Percentiles rank a stretch among this genome's conserved stretches.
These are phyloP conservation scores for Phymastichus coffea DNA, from an alignment of 1,140 invertebrate species.

Conservation along the genomic window DNA sequence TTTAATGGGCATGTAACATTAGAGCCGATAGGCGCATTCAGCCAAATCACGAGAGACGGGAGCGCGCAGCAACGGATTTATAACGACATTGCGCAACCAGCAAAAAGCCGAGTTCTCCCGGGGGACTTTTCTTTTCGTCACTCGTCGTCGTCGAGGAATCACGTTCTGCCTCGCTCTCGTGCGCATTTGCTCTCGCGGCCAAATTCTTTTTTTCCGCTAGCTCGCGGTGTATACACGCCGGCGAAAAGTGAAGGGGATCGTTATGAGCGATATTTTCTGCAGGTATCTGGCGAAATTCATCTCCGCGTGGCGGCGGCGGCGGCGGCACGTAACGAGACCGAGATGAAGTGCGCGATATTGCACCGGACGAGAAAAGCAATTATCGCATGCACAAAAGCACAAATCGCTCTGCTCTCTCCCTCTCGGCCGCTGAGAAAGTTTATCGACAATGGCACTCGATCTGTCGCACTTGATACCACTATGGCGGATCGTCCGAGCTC, in stretches of 20 bases:
- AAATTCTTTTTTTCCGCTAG: neutral
- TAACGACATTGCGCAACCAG: neutral
- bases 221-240: neutral
- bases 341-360: too few species aligned
- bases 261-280: slow-evolving; percentile 9
- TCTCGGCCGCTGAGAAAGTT: too few species aligned
- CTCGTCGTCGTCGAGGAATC: neutral
- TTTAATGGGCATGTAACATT: neutral
- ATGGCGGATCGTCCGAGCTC: too few species aligned
- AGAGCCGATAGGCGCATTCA: neutral
- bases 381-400: too few species aligned
- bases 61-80: slow-evolving; percentile 7
- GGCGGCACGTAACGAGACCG: neutral
- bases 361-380: too few species aligned
- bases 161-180: neutral
- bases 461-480: too few species aligned
- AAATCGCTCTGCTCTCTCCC: too few species aligned
- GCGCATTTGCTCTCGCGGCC: neutral
- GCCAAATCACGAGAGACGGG: neutral
- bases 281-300: neutral
- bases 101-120: neutral
- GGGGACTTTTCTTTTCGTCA: slow-evolving; percentile 20
- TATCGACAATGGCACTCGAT: too few species aligned
- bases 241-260: slow-evolving; percentile 20
- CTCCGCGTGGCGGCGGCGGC: neutral